A percentile compares a stretch with the other conserved stretches of the same genome.
phyloP scores from a whole-genome alignment of 2,113 vertebrate genomes.

The Neodontobutis hainanensis region DNA sequence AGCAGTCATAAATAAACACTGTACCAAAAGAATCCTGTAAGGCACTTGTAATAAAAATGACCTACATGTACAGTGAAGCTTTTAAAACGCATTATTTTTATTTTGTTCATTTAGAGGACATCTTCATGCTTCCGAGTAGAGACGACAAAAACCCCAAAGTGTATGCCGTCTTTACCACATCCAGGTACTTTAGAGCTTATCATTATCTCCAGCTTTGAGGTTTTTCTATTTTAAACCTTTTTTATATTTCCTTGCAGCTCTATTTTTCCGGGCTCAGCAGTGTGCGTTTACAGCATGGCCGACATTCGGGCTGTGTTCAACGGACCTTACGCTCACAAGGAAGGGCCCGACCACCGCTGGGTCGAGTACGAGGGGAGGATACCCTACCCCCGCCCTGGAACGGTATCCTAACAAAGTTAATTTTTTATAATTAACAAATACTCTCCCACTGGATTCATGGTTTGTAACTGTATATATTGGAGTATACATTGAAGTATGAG shows the following conservation, averaged over 20 bases:
- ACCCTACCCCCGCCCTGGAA: conserved; percentile 94
- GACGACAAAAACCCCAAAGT: conserved; percentile 91
- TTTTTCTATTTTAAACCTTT: background rate
- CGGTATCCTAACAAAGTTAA: conserved; percentile 60
- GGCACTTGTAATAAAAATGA: background rate
- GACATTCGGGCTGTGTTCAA: conserved; percentile 94
- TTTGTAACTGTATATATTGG: conserved; percentile 20
- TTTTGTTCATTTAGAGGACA: conserved; percentile 84
- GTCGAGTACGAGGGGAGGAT: conserved; percentile 93
- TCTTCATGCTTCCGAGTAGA: conserved; percentile 92
- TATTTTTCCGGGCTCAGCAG: conserved; percentile 96
- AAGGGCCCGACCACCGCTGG: conserved; percentile 93
- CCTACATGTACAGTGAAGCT: background rate
- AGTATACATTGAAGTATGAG: conserved; percentile 5
- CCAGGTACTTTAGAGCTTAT: conserved; percentile 80
- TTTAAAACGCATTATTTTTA: background rate
- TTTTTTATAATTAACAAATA: background rate
- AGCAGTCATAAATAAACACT: too few species aligned
- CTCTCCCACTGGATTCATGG: background rate
- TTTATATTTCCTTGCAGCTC: conserved; percentile 78
- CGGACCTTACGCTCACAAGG: conserved; percentile 95
- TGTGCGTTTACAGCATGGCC: conserved; percentile 96
- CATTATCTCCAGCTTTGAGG: background rate
- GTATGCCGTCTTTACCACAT: conserved; percentile 95
- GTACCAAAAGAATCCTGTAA: too few species aligned